A percentile compares a stretch with the other conserved stretches of the same genome.
phyloP scores from a whole-genome alignment of 2,113 vertebrate genomes.

The Lophura nycthemera region DNA sequence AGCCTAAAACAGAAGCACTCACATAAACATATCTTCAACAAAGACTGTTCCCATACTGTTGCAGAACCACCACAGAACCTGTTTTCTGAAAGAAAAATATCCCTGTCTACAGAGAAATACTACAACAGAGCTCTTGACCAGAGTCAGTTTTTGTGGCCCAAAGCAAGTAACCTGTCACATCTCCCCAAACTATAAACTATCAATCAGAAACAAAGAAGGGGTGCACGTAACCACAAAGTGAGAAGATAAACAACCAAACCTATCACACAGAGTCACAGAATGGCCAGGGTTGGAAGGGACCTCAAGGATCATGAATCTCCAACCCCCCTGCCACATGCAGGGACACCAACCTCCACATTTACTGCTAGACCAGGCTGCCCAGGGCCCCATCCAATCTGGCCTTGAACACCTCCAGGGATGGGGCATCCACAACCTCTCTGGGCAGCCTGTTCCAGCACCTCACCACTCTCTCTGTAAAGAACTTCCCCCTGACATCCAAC shows the following conservation, averaged over 20 bases:
- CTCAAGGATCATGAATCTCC: no score
- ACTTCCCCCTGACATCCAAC: no score
- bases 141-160: not conserved
- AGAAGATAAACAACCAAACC: not conserved
- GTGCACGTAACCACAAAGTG: rapidly evolving
- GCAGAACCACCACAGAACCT: not conserved
- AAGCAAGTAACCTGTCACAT: not conserved
- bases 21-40: rapidly evolving
- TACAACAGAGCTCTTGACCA: not conserved
- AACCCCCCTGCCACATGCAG: no score
- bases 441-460: no score
- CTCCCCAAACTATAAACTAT: not conserved
- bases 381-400: no score
- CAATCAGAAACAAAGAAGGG: not conserved
- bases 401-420: no score
- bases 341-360: no score
- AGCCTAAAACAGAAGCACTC: not conserved
- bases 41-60: rapidly evolving
- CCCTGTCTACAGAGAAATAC: not conserved
- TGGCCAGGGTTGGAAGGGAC: no score
- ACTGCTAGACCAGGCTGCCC: no score
- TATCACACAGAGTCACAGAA: not conserved
- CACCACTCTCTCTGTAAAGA: no score
- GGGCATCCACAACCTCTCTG: no score
- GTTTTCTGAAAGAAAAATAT: not conserved